Evolutionary conservation across 53 echinoderm and acorn worm species (phyloP).

Genomic region (Echinometra lucunter): DNA sequence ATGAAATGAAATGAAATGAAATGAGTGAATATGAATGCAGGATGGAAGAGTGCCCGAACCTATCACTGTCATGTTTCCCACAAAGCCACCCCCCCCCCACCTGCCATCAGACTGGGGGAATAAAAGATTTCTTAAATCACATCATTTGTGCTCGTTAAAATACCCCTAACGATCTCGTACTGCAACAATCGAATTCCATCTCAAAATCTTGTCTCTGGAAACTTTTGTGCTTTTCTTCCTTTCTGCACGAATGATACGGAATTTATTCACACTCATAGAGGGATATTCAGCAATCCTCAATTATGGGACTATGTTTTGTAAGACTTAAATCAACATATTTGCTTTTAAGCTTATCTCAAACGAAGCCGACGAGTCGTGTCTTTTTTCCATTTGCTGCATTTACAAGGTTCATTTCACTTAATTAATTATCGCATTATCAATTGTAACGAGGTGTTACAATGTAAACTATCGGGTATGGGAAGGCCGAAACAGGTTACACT

Average conservation of each 20-base stretch:
- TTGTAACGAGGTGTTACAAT: conserved; percentile 15
- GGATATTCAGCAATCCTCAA: conserved; percentile 23
- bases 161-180: neutral
- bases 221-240: neutral
- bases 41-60: neutral
- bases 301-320: conserved; percentile 43
- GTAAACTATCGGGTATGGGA: neutral
- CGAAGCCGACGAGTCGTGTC: conserved; percentile 9
- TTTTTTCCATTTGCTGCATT: conserved; percentile 2
- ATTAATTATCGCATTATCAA: conserved; percentile 28
- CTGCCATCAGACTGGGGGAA: neutral
- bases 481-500: neutral
- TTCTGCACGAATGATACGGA: neutral
- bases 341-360: conserved; percentile 34
- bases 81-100: conserved; percentile 17
- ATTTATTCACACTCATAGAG: neutral
- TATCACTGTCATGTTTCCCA: neutral
- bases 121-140: conserved; percentile 4
- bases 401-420: conserved; percentile 23
- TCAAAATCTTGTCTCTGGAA: neutral
- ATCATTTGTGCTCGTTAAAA: conserved; percentile 45
- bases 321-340: conserved; percentile 44
- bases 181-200: neutral
- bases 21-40: neutral
- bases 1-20: no score